A percentile compares a stretch with the other conserved stretches of the same genome.
Conservation (phyloP, 2,797 vertebrate genomes). For the Crenuchus spilurus region DNA sequence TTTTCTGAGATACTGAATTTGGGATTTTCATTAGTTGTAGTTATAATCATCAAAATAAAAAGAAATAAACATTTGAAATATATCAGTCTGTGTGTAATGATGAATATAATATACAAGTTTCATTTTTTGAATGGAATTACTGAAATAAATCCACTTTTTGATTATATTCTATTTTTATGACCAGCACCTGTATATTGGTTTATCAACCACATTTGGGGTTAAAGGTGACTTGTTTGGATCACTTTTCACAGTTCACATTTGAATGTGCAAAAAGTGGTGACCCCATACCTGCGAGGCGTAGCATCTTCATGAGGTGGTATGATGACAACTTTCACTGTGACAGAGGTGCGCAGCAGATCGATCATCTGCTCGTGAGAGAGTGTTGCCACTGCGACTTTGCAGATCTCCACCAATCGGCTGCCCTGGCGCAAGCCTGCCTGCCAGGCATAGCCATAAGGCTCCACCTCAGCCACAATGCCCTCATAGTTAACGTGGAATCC, state of each 20-base stretch:
- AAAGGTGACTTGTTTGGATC: background rate
- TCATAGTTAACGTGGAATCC: slow-evolving; percentile 99
- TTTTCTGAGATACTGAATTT: too few species aligned
- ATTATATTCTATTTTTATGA: too few species aligned
- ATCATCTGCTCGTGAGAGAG: slow-evolving; percentile 99
- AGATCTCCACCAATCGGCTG: slow-evolving; percentile 97
- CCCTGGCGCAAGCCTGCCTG: slow-evolving; percentile 96
- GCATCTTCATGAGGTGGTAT: slow-evolving; percentile 96
- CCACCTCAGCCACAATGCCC: slow-evolving; percentile 97
- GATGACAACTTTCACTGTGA: slow-evolving; percentile 94
- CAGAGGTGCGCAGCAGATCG: slow-evolving; percentile 93
- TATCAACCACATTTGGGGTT: too few species aligned
- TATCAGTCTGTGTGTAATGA: too few species aligned
- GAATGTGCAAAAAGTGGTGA: background rate
- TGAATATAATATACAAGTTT: too few species aligned
- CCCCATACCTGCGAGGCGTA: slow-evolving; percentile 89
- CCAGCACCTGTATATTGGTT: too few species aligned
- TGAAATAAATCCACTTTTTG: too few species aligned
- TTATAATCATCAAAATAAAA: too few species aligned
- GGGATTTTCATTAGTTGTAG: too few species aligned
- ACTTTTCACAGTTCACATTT: background rate
- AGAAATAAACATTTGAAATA: too few species aligned
- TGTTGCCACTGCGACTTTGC: slow-evolving; percentile 95
- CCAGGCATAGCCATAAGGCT: slow-evolving; percentile 97
- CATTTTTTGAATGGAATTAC: too few species aligned